Evolutionary conservation across 2,113 vertebrate genomes (phyloP).

Genomic region (Odontesthes bonariensis): DNA sequence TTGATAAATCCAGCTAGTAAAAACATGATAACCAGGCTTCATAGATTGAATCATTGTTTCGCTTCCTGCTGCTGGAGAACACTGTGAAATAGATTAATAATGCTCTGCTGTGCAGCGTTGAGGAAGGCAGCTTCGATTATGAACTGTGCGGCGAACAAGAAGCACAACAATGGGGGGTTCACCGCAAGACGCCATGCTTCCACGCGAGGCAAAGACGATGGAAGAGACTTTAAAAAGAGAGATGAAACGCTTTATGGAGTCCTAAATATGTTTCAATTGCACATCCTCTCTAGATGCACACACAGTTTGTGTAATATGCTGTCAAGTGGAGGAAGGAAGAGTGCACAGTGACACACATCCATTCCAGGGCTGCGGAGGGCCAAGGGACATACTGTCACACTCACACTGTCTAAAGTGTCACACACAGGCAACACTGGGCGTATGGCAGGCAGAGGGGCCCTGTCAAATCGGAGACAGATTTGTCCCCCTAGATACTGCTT

Average conservation of each 20-base stretch:
- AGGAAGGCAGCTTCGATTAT: slow-evolving; percentile 55
- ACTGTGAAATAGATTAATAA: slow-evolving; percentile 72
- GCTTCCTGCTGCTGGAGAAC: slow-evolving; percentile 48
- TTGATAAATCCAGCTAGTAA: slow-evolving; percentile 16
- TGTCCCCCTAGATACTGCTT: slow-evolving; percentile 58
- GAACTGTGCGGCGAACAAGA: slow-evolving; percentile 61
- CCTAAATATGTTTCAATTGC: neutral
- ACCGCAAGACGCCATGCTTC: slow-evolving; percentile 26
- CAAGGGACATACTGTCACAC: slow-evolving; percentile 68
- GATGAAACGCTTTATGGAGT: slow-evolving; percentile 40
- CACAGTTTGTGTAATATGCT: neutral
- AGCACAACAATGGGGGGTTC: slow-evolving; percentile 43
- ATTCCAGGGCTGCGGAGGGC: slow-evolving; percentile 35
- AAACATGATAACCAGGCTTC: slow-evolving; percentile 47
- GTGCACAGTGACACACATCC: slow-evolving; percentile 10
- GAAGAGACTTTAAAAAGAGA: slow-evolving; percentile 34
- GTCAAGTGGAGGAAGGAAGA: neutral
- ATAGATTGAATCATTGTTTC: slow-evolving; percentile 56
- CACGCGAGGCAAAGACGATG: slow-evolving; percentile 6
- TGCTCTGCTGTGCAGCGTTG: slow-evolving; percentile 44
- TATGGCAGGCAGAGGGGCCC: slow-evolving; percentile 63
- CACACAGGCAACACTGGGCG: slow-evolving; percentile 50
- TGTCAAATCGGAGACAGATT: slow-evolving; percentile 59
- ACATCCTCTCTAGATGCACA: neutral
- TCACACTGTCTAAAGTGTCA: slow-evolving; percentile 60